Percentiles rank a stretch among this genome's conserved stretches.
Conservation (phyloP, 2,888 invertebrate species). For the Ennomos quercinarius region DNA sequence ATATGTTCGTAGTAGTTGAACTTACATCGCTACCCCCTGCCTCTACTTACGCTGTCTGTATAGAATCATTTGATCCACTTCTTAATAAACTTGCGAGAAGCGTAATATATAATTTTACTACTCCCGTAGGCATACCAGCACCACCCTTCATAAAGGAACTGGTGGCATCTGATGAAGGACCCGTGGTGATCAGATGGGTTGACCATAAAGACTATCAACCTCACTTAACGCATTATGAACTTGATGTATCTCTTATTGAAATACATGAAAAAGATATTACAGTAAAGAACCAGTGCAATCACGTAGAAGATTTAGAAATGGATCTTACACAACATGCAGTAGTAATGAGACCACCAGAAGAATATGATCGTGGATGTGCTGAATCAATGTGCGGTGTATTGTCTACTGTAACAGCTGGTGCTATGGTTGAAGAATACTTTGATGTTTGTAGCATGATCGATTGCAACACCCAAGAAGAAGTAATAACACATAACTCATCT, state of each 20-base stretch:
- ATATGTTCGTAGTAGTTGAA: constrained; percentile 47
- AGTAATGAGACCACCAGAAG: constrained; percentile 66
- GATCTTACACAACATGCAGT: constrained; percentile 66
- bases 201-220: constrained; percentile 67
- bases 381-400: constrained; percentile 71
- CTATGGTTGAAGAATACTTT: constrained; percentile 67
- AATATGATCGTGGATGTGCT: constrained; percentile 69
- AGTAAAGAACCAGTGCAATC: constrained; percentile 62
- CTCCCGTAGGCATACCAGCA: constrained; percentile 68
- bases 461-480: constrained; percentile 57
- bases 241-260: constrained; percentile 68
- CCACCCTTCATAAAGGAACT: constrained; percentile 74
- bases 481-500: constrained; percentile 53
- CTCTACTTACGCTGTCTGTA: constrained; percentile 70
- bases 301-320: constrained; percentile 49
- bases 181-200: constrained; percentile 68
- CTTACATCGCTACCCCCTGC: constrained; percentile 65
- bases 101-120: constrained; percentile 65
- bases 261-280: constrained; percentile 52
- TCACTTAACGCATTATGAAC: constrained; percentile 65
- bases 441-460: constrained; percentile 62
- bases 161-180: constrained; percentile 59
- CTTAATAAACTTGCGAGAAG: constrained; percentile 60
- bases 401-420: constrained; percentile 60
- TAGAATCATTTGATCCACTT: constrained; percentile 65